A percentile compares a stretch with the other conserved stretches of the same genome.
Evolutionary conservation across 2,888 invertebrate species (phyloP).

Genomic region (Philereme vetulata): DNA sequence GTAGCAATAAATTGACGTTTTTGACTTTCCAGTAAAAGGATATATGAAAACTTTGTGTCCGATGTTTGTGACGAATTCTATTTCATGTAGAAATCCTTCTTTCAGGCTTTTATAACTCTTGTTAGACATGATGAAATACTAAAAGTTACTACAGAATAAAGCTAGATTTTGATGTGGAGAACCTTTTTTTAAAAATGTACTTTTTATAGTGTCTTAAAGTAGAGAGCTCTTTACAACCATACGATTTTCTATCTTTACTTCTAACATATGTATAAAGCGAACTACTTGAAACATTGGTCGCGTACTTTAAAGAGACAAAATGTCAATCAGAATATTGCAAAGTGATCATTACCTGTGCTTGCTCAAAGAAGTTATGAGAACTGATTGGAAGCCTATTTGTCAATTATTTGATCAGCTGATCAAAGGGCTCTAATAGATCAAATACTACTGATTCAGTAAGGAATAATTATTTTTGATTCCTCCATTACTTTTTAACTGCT

Average conservation of each 20-base stretch:
- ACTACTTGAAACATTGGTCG: constrained; percentile 6
- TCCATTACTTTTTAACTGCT: too few species aligned
- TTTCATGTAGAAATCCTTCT: constrained; percentile 49
- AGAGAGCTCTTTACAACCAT: constrained; percentile 10
- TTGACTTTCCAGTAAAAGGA: constrained; percentile 58
- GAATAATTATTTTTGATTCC: neutral
- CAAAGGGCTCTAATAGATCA: constrained; percentile 17
- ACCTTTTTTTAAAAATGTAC: neutral
- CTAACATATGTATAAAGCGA: neutral
- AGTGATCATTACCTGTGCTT: constrained; percentile 18
- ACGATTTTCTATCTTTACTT: constrained; percentile 9
- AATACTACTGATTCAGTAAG: constrained; percentile 5
- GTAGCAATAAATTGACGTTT: constrained; percentile 45
- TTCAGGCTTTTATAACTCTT: constrained; percentile 44
- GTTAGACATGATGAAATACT: constrained; percentile 23
- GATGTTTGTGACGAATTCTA: constrained; percentile 53
- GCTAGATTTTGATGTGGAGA: neutral
- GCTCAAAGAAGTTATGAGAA: constrained; percentile 15
- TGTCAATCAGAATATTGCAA: constrained; percentile 35
- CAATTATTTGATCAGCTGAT: constrained; percentile 28
- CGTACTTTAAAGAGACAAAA: constrained; percentile 15
- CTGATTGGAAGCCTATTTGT: constrained; percentile 7
- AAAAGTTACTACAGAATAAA: neutral
- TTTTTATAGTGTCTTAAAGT: constrained; percentile 7
- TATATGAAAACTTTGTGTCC: constrained; percentile 58